A percentile compares a stretch with the other conserved stretches of the same genome.
These are phyloP conservation scores for Leptodactylus fallax DNA, from an alignment of 2,797 vertebrate species.

Conservation along the genomic window DNA sequence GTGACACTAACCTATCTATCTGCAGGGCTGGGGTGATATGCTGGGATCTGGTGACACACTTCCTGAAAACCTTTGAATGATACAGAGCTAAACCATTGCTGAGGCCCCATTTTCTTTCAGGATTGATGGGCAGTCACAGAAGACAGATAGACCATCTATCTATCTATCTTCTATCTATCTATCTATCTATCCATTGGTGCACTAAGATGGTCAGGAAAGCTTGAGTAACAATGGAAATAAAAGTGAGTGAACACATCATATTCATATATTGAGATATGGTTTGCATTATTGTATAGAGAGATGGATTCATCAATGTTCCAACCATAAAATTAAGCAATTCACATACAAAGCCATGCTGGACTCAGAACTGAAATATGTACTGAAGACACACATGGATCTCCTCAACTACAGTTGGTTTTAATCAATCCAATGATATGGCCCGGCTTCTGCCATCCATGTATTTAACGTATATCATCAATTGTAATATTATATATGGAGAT, in stretches of 20 bases:
- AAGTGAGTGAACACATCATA: constrained; percentile 1
- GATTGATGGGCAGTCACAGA: too few species aligned
- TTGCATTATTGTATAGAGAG: constrained; percentile 26
- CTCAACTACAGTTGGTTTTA: neutral
- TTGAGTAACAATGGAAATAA: neutral
- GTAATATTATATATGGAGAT: neutral
- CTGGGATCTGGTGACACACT: too few species aligned
- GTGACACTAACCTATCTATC: too few species aligned
- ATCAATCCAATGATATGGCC: neutral
- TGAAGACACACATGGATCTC: constrained; percentile 21
- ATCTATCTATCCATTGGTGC: neutral
- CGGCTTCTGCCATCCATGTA: neutral
- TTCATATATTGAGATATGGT: constrained; percentile 25
- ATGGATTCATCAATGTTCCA: neutral
- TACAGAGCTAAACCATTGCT: too few species aligned
- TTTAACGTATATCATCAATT: neutral
- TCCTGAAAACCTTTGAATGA: too few species aligned
- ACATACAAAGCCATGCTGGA: neutral
- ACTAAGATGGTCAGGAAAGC: neutral
- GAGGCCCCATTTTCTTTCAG: too few species aligned
- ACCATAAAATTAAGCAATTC: neutral
- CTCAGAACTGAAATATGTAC: neutral
- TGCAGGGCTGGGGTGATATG: too few species aligned
- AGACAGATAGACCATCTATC: too few species aligned
- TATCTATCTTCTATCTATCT: too few species aligned